Evolutionary conservation across 2,888 invertebrate species (phyloP).

Genomic region (Noctua pronuba): DNA sequence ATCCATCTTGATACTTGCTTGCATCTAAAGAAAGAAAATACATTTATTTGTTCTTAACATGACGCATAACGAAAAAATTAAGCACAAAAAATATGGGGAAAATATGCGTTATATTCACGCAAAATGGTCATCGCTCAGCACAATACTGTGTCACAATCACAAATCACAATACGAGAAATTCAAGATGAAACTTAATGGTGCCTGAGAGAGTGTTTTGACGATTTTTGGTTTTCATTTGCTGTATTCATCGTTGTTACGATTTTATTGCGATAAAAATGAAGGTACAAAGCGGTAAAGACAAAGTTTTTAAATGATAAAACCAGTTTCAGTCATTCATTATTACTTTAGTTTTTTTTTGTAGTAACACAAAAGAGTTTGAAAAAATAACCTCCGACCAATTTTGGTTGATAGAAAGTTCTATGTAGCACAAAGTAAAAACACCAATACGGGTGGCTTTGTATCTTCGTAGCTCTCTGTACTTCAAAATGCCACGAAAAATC

Average conservation of each 20-base stretch:
- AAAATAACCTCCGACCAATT: background rate
- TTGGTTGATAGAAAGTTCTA: background rate
- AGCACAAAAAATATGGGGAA: background rate
- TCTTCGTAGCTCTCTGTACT: background rate
- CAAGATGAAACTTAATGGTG: background rate
- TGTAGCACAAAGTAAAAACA: background rate
- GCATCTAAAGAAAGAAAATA: background rate
- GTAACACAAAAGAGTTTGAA: background rate
- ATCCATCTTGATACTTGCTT: constrained; percentile 60
- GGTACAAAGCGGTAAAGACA: background rate
- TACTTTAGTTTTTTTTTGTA: background rate
- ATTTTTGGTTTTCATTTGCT: background rate
- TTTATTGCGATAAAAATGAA: background rate
- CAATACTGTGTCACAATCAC: background rate
- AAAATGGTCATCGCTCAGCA: background rate
- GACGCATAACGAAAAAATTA: background rate
- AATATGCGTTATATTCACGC: background rate
- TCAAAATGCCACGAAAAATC: constrained; percentile 1
- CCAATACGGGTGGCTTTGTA: rapidly evolving
- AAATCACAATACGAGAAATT: background rate
- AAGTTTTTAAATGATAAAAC: background rate
- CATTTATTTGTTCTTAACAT: background rate
- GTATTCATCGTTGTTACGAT: background rate
- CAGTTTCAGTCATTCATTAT: background rate
- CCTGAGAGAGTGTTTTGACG: too few species aligned